phyloP scores from a whole-genome alignment of 2,888 invertebrate species.

The Phragmatobia fuliginosa region DNA sequence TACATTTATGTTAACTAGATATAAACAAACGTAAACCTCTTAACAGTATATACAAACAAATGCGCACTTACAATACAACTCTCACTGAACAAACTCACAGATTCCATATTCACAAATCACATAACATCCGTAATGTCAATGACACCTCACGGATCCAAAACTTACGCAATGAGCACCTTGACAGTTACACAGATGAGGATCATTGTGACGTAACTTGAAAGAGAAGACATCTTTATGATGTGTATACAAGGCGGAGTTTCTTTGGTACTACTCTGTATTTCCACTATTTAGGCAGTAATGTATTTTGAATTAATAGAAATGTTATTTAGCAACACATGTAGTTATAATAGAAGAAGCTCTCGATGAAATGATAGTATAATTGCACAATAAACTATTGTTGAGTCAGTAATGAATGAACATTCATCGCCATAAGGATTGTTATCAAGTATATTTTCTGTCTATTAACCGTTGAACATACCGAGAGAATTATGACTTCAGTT shows the following conservation, averaged over 20 bases:
- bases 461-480: conserved; percentile 64
- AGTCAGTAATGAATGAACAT: conserved; percentile 73
- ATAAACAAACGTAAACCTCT: not conserved
- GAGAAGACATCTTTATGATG: conserved; percentile 44
- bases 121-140: conserved; percentile 81
- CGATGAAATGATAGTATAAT: conserved; percentile 80
- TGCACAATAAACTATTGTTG: conserved; percentile 82
- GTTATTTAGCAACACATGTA: conserved; percentile 50
- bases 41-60: conserved; percentile 31
- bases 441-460: conserved; percentile 54
- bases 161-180: conserved; percentile 82
- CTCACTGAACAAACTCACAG: conserved; percentile 68
- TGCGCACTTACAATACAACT: conserved; percentile 35
- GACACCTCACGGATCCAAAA: conserved; percentile 76
- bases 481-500: conserved; percentile 45
- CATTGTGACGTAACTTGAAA: conserved; percentile 64
- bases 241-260: conserved; percentile 40
- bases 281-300: conserved; percentile 40
- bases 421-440: conserved; percentile 67
- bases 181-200: conserved; percentile 74
- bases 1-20: not conserved
- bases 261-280: not conserved
- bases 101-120: conserved; percentile 61
- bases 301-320: conserved; percentile 35
- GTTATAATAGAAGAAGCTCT: conserved; percentile 61